Evolutionary conservation across 2,113 vertebrate genomes (phyloP).

Genomic region (Pitta sordida): DNA sequence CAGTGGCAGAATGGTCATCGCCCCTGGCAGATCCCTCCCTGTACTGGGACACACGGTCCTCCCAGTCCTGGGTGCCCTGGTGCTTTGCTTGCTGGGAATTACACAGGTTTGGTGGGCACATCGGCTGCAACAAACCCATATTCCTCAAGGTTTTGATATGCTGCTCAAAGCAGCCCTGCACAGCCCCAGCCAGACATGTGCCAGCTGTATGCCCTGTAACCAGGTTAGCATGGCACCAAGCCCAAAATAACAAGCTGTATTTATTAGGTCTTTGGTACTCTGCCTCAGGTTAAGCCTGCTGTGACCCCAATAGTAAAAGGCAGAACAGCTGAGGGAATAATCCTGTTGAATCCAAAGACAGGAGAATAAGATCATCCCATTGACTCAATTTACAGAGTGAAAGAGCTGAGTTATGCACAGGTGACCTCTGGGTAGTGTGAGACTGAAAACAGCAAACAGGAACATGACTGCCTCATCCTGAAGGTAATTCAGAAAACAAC

Average conservation of each 20-base stretch:
- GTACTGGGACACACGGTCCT: background rate
- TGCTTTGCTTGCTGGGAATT: background rate
- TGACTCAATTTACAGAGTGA: background rate
- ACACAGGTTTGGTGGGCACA: background rate
- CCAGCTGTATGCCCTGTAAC: background rate
- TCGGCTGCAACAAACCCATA: accelerated
- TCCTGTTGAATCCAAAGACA: background rate
- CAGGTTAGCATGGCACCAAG: background rate
- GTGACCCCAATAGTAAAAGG: background rate
- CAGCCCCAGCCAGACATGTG: background rate
- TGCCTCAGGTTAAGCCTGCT: background rate
- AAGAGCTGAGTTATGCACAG: background rate
- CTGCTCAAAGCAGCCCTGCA: background rate
- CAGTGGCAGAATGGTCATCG: background rate
- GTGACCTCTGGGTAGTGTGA: background rate
- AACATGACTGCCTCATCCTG: background rate
- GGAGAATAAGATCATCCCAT: background rate
- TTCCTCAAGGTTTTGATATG: background rate
- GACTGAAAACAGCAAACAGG: background rate
- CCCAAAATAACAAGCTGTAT: background rate
- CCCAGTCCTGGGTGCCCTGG: background rate
- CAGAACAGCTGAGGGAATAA: background rate
- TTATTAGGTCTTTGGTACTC: background rate
- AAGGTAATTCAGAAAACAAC: background rate
- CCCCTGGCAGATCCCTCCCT: background rate